Evolutionary conservation across 2,113 vertebrate genomes (phyloP).

Genomic region (Noturus placidus): DNA sequence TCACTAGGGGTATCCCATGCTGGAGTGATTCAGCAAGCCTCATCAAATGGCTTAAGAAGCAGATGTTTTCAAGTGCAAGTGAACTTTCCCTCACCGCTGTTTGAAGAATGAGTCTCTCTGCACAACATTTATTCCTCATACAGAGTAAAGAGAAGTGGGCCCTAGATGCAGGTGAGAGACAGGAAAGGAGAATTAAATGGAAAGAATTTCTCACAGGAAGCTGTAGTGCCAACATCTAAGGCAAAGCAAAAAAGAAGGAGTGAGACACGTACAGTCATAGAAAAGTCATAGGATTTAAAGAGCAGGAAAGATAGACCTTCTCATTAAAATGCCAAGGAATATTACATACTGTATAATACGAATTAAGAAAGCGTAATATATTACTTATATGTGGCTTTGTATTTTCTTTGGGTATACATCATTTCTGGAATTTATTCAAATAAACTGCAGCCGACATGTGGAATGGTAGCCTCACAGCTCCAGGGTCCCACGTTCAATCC

Average conservation of each 20-base stretch:
- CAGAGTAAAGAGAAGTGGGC: background rate
- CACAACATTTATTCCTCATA: conserved; percentile 42
- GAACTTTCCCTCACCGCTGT: conserved; percentile 66
- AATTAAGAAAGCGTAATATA: background rate
- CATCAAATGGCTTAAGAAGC: conserved; percentile 37
- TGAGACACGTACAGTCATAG: conserved; percentile 63
- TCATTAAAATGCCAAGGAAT: conserved; percentile 1
- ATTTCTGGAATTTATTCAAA: background rate
- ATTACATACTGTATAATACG: background rate
- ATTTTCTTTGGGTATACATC: background rate
- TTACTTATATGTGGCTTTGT: background rate
- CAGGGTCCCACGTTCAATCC: background rate
- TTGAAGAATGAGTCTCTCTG: conserved; percentile 55
- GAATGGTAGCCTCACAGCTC: background rate
- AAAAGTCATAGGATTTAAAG: conserved; percentile 48
- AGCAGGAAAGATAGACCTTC: conserved; percentile 41
- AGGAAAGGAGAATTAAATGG: conserved; percentile 50
- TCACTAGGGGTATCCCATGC: conserved; percentile 61
- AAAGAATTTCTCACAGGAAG: conserved; percentile 35
- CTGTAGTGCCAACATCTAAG: conserved; percentile 5
- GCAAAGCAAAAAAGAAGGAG: conserved; percentile 56
- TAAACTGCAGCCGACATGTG: background rate
- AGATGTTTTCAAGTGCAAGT: conserved; percentile 52
- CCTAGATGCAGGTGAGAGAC: conserved; percentile 22
- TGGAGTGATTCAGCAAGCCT: conserved; percentile 64